A percentile compares a stretch with the other conserved stretches of the same genome.
These are phyloP conservation scores for Orthosia cruda DNA, from an alignment of 2,888 invertebrate genomes.

Conservation along the genomic window DNA sequence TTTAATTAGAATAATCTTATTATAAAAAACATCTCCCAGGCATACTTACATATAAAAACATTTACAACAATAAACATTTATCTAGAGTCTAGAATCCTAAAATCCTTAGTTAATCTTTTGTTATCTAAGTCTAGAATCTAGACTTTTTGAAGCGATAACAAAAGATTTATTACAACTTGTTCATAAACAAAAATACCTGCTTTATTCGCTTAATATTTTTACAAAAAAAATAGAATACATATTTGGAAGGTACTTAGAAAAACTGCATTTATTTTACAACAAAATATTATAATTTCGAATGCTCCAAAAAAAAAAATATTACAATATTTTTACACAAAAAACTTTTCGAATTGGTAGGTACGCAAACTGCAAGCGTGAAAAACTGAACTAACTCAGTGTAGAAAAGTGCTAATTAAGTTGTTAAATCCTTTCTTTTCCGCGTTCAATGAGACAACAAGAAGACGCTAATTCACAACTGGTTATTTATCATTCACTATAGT, in stretches of 20 bases:
- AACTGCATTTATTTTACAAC: too few relatives aligned
- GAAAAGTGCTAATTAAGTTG: constrained; percentile 4
- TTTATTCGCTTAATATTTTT: background rate
- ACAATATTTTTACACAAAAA: background rate
- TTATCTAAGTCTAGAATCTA: too few relatives aligned
- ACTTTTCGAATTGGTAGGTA: too few relatives aligned
- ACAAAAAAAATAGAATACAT: background rate
- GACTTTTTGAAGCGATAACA: background rate
- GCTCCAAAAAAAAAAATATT: background rate
- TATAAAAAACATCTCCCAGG: background rate
- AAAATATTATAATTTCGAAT: background rate
- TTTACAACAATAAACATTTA: background rate
- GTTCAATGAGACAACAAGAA: constrained; percentile 20
- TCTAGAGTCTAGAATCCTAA: too few relatives aligned
- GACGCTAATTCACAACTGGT: constrained; percentile 6
- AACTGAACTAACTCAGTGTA: constrained; percentile 11
- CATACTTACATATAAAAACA: background rate
- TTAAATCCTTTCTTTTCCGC: background rate
- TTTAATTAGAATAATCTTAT: background rate
- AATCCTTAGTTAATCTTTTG: too few relatives aligned
- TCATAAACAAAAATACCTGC: background rate
- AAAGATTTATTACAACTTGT: background rate
- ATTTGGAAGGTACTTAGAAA: too few relatives aligned
- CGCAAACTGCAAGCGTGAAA: background rate
- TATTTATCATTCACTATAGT: too few relatives aligned